These are phyloP conservation scores for Harlomillsia oculata DNA, from an alignment of 1,140 invertebrate genomes.

Conservation along the genomic window DNA sequence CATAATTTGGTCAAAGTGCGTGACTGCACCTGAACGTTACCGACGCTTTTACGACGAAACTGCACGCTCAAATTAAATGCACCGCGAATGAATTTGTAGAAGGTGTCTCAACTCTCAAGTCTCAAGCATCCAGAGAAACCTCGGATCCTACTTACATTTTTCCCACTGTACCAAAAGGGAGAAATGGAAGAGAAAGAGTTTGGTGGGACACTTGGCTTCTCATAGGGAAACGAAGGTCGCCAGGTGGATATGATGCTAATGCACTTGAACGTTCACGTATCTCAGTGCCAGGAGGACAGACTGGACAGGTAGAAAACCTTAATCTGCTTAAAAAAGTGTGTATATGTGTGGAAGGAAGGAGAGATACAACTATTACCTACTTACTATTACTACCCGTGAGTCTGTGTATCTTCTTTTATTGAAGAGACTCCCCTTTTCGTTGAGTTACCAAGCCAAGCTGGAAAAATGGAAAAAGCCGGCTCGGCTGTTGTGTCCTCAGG, in stretches of 20 bases:
- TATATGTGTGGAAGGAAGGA: not conserved
- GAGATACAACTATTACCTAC: not conserved
- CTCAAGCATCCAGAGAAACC: not conserved
- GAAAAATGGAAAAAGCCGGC: too few relatives aligned
- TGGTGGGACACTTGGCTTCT: not conserved
- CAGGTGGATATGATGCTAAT: conserved; percentile 2
- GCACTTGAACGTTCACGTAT: not conserved
- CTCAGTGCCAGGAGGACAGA: not conserved
- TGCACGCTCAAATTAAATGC: not conserved
- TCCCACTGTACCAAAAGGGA: not conserved
- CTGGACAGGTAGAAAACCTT: not conserved
- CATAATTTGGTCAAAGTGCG: too few relatives aligned
- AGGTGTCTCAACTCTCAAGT: not conserved
- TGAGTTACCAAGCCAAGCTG: too few relatives aligned
- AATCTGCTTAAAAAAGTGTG: not conserved
- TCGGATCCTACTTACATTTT: not conserved
- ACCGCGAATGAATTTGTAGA: too few relatives aligned
- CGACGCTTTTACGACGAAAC: not conserved
- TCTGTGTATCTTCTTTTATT: too few relatives aligned
- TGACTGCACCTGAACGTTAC: not conserved
- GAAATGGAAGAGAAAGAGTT: not conserved
- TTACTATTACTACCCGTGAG: not conserved
- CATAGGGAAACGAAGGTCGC: conserved; percentile 5
- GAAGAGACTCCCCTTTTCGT: too few relatives aligned
- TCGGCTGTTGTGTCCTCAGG: too few relatives aligned